Evolutionary conservation across 2,113 vertebrate species (phyloP), one percentile per base, ranked within the genome.

Genomic region (Pelecanus crispus): DNA sequence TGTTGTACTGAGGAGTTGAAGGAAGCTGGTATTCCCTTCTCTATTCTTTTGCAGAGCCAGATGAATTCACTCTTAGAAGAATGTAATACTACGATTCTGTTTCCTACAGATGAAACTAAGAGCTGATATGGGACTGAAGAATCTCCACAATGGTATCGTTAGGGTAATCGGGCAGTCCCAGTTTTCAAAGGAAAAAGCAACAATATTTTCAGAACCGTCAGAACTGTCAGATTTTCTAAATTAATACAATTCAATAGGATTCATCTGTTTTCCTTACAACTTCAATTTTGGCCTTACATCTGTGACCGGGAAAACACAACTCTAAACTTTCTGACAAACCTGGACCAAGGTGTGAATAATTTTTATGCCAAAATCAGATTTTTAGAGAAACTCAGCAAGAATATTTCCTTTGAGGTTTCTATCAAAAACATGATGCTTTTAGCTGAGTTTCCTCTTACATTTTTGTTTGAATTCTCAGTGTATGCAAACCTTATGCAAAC

Each of bases 381-480:
- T 95, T 86, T 59, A 62, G 49, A 86, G 79, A 55, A 83, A 90
- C 55, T 63, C 20, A 42, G 68, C 53, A 66, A 34, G 49, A 79
- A 74, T 52, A 74, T 66, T 86, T 85, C 38, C 42, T 91, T 56
- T 77, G n/a, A 44, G 42, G 20, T 86, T 92, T 94, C 83, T 90
- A 36, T 58, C 34, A 80, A 74, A 91, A 75, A 1, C 16, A 42
- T 8, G 10, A 53, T 88, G 56, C 49, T 55, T 84, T 92, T 53
- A 52, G 26, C 21, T 81, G 44, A 56, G 49, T 88, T 88, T 93
- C 53, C 47, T 67, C 42, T 81, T 59, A 56, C 11, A n/a, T 79
- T 92, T 93, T 88, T 92, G 19, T 88, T 94, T 82, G 58, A 84
- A 88, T 94, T 89, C 74, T 81, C 36, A n/a, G 26, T 42, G n/a